These are phyloP conservation scores for Aphelenchoides bicaudatus DNA, from an alignment of 2,888 invertebrate genomes.

Conservation along the genomic window DNA sequence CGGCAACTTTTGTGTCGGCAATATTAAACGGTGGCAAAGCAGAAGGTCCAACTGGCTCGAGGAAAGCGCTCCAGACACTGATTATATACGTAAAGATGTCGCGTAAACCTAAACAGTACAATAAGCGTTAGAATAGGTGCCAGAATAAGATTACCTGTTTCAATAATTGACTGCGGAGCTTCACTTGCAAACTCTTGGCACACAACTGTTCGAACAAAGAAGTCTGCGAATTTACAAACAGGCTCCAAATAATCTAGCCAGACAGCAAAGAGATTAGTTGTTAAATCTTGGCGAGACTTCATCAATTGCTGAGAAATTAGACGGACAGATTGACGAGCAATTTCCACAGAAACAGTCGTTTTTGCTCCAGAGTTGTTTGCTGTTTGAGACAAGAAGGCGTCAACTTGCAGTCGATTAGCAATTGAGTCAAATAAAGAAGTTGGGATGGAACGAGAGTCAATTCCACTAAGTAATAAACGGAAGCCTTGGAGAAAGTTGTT, in stretches of 20 bases:
- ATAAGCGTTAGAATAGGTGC: conserved; percentile 15
- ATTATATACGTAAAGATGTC: conserved; percentile 37
- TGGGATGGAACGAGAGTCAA: conserved; percentile 45
- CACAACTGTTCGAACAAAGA: conserved; percentile 36
- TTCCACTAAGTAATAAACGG: conserved; percentile 43
- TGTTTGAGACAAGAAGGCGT: conserved; percentile 14
- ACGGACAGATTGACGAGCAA: conserved; percentile 28
- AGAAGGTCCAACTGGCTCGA: conserved; percentile 42
- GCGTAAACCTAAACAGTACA: conserved; percentile 24
- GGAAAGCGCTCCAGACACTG: conserved; percentile 44
- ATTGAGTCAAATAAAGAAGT: conserved; percentile 34
- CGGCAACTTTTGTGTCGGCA: conserved; percentile 39
- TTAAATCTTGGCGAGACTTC: conserved; percentile 30
- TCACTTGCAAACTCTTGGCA: conserved; percentile 29
- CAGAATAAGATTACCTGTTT: conserved; percentile 28
- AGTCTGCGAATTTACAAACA: conserved; percentile 32
- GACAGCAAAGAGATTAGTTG: conserved; percentile 29
- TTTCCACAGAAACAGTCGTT: neutral
- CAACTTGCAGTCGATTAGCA: conserved; percentile 19
- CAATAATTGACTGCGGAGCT: conserved; percentile 32
- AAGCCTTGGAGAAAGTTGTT: conserved; percentile 48
- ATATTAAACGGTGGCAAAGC: conserved; percentile 51
- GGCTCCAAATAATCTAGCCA: conserved; percentile 34
- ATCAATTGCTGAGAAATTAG: conserved; percentile 29
- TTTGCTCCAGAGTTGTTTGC: conserved; percentile 9